These are phyloP conservation scores for Lepetodrilus schrolli DNA, from an alignment of 2,888 invertebrate species.

Conservation along the genomic window DNA sequence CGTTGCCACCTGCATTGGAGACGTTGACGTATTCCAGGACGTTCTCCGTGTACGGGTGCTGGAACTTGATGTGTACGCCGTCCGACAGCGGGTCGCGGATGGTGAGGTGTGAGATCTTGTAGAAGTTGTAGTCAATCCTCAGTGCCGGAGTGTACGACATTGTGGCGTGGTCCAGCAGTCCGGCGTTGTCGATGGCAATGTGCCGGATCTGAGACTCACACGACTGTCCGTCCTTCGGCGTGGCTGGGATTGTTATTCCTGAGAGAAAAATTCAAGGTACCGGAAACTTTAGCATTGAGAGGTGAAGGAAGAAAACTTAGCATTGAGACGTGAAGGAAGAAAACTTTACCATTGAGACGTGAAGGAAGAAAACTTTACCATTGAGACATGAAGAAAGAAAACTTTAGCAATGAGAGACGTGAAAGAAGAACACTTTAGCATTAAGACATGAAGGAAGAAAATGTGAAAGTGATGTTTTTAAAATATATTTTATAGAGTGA, in stretches of 20 bases:
- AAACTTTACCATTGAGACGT: too few relatives aligned
- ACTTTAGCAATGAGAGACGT: too few relatives aligned
- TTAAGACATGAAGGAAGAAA: too few relatives aligned
- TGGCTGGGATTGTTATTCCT: constrained; percentile 67
- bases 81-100: constrained; percentile 91
- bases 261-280: constrained; percentile 7
- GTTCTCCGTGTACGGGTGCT: constrained; percentile 87
- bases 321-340: too few relatives aligned
- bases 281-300: not conserved
- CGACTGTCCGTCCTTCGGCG: constrained; percentile 48
- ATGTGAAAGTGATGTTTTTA: too few relatives aligned
- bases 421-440: too few relatives aligned
- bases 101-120: constrained; percentile 76
- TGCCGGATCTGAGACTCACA: constrained; percentile 59
- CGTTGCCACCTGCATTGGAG: constrained; percentile 79
- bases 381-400: too few relatives aligned
- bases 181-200: constrained; percentile 79
- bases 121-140: constrained; percentile 80
- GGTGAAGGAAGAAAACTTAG: not conserved
- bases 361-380: too few relatives aligned
- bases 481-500: too few relatives aligned
- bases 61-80: constrained; percentile 94
- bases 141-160: constrained; percentile 78
- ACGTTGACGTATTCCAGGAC: constrained; percentile 84
- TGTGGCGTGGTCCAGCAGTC: constrained; percentile 92